Conservation (phyloP, 2,797 vertebrate genomes). For the Philypnodon macrostomus region DNA sequence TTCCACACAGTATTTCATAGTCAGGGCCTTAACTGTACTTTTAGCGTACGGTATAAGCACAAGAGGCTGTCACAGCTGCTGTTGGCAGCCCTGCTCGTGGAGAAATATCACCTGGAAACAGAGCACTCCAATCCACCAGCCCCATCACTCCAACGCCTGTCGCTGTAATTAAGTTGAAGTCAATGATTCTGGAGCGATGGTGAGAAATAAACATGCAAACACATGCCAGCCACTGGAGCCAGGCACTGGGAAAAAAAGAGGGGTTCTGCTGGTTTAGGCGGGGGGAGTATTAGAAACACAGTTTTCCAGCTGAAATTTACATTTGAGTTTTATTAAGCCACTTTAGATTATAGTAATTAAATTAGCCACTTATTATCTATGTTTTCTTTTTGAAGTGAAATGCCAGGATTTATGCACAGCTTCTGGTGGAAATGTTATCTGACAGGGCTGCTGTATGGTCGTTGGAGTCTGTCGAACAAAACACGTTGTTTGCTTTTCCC, state of each 20-base stretch:
- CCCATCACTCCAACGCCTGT: slow-evolving; percentile 97
- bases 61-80: slow-evolving; percentile 98
- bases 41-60: slow-evolving; percentile 72
- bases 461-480: slow-evolving; percentile 75
- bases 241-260: slow-evolving; percentile 40
- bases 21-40: slow-evolving; percentile 63
- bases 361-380: slow-evolving; percentile 62
- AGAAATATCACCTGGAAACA: slow-evolving; percentile 99
- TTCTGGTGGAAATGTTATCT: slow-evolving; percentile 74
- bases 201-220: slow-evolving; percentile 98
- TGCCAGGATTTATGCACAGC: slow-evolving; percentile 44
- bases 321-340: slow-evolving; percentile 66
- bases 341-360: slow-evolving; percentile 69
- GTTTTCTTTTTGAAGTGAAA: slow-evolving; percentile 23
- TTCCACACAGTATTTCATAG: slow-evolving; percentile 89
- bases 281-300: slow-evolving; percentile 36
- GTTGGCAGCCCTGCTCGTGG: slow-evolving; percentile 90
- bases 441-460: slow-evolving; percentile 66
- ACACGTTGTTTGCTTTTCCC: slow-evolving; percentile 78
- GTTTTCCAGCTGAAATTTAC: slow-evolving; percentile 50
- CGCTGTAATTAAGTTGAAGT: slow-evolving; percentile 99
- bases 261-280: neutral
- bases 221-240: slow-evolving; percentile 82
- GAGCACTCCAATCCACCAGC: slow-evolving; percentile 90
- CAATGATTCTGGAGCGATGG: slow-evolving; percentile 97